These are phyloP conservation scores for Boleophthalmus pectinirostris DNA, from an alignment of 2,113 vertebrate genomes.

Conservation along the genomic window DNA sequence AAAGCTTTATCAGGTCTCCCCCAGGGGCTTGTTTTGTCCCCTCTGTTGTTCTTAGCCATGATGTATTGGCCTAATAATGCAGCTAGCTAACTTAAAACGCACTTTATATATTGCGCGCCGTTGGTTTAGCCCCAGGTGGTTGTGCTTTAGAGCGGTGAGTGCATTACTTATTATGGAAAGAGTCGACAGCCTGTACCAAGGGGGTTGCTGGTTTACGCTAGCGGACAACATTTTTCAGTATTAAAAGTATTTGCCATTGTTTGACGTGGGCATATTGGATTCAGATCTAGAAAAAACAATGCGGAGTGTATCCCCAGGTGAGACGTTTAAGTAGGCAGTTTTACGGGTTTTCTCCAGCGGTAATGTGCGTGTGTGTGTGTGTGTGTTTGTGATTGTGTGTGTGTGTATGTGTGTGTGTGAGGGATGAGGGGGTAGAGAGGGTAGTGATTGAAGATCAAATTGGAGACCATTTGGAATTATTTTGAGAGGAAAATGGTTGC, in stretches of 20 bases:
- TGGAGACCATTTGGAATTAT: no score
- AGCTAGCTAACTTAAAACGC: conserved; percentile 36
- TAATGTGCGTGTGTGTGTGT: no score
- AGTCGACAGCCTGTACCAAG: conserved; percentile 39
- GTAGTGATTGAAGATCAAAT: no score
- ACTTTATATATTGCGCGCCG: conserved; percentile 37
- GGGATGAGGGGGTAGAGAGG: no score
- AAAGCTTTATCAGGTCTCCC: conserved; percentile 48
- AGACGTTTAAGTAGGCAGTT: conserved; percentile 16
- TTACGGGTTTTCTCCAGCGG: conserved; percentile 20
- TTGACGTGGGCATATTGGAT: conserved; percentile 21
- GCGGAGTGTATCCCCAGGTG: neutral
- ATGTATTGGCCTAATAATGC: conserved; percentile 67
- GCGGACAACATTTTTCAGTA: conserved; percentile 30
- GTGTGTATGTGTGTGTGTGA: no score
- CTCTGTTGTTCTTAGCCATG: conserved; percentile 34
- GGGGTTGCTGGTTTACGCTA: conserved; percentile 40
- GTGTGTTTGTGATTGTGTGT: no score
- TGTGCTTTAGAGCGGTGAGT: conserved; percentile 48
- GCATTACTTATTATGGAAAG: conserved; percentile 58
- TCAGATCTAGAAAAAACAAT: conserved; percentile 30
- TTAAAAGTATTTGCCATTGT: conserved; percentile 14
- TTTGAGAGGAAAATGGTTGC: no score
- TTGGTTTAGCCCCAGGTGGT: conserved; percentile 38
- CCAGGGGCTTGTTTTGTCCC: conserved; percentile 13